Conservation (phyloP, 2,113 vertebrate genomes). For the Cacatua alba region DNA sequence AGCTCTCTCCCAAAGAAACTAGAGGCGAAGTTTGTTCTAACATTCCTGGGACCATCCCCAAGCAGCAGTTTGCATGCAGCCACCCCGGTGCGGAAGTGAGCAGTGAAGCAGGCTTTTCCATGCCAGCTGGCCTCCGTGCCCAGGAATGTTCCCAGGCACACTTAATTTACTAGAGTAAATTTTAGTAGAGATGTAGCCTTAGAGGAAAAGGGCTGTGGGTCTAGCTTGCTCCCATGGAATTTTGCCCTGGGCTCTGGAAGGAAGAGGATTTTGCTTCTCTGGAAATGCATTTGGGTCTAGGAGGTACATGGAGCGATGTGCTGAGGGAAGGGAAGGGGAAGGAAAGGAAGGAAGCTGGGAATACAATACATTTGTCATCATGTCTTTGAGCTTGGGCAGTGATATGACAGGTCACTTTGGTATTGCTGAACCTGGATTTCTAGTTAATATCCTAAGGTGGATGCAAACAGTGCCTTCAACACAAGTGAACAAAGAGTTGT, state of each 20-base stretch:
- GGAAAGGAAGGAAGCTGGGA: not conserved
- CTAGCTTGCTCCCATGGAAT: conserved; percentile 14
- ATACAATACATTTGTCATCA: not conserved
- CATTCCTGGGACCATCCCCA: not conserved
- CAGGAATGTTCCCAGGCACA: conserved; percentile 40
- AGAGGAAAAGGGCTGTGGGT: conserved; percentile 25
- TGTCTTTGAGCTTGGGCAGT: not conserved
- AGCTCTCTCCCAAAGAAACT: not conserved
- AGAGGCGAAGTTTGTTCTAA: not conserved
- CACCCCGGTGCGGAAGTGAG: not conserved
- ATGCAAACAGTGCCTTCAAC: not conserved
- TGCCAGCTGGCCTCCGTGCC: conserved; percentile 34
- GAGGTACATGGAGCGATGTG: not conserved
- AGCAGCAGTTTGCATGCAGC: conserved; percentile 18
- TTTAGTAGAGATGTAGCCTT: not conserved
- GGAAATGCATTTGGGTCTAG: not conserved
- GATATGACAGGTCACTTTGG: not conserved
- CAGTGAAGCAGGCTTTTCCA: not conserved
- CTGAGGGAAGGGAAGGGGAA: not conserved
- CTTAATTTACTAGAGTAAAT: conserved; percentile 3
- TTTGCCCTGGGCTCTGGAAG: conserved; percentile 20
- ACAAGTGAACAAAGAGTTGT: not conserved
- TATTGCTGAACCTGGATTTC: not conserved
- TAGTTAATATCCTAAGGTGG: not conserved
- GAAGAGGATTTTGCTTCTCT: not conserved